Evolutionary conservation across 2,797 vertebrate species (phyloP), one percentile per base, ranked within the genome.

Genomic region (Sylvilagus floridanus): DNA sequence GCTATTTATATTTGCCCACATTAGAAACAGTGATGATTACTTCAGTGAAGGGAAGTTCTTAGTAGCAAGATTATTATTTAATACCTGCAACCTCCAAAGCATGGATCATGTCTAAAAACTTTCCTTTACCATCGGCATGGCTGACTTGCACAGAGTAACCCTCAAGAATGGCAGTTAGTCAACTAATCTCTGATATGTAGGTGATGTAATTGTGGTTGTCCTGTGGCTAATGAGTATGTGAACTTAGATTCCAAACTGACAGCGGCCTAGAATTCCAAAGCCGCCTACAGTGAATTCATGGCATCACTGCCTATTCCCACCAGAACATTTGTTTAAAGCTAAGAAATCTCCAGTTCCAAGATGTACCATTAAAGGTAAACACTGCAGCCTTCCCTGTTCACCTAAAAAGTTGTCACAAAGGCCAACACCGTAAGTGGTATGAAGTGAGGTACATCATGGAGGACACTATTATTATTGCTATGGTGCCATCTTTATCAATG

Each of bases 111-210:
- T 85, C 71, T 75, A 28, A 16, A 75, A 71, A 71, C n/a, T 30
- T 66, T 65, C 92, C 66, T 92, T 72, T 7, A 78, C 71, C 73
- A 89, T 66, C 73, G 66, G 42, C 26, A 73, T 82, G 32, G 54
- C 1, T 42, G 17, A 26, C 4, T 17, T 83, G 37, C 4, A 75
- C 8, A 17, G 50, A 76, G 69, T 12, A 86, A 35, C 42, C 60
- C 32, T 83, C 52, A 71, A 86, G 5, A 62, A 47, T 52, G 78
- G n/a, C 69, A 82, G 66, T n/a, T n/a, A 78, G 22, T 60, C 85
- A 86, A 16, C 54, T 12, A 28, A 81, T 72, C 24, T 69, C 13
- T 21, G 1, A 52, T 24, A 66, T 26, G 11, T 60, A 66, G 28
- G 22, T 24, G 28, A 50, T 32, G 1, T 50, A 50, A 62, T 73